A percentile compares a stretch with the other conserved stretches of the same genome.
These are phyloP conservation scores for Patagioenas fasciata DNA, from an alignment of 2,113 vertebrate genomes.

Conservation along the genomic window DNA sequence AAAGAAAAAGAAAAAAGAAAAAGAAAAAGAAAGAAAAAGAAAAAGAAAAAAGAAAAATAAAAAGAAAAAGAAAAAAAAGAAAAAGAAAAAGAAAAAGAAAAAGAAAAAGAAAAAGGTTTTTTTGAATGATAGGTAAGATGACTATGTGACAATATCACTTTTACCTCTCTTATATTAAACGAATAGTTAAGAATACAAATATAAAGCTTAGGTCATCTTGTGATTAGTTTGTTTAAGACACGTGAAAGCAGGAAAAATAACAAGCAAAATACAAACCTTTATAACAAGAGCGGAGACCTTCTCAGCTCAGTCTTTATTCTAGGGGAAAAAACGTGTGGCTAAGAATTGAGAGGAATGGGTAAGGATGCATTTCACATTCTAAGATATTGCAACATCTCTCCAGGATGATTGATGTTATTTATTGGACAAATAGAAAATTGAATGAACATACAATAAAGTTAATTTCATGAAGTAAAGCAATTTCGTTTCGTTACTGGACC, in stretches of 20 bases:
- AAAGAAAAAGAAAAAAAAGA: too few relatives aligned
- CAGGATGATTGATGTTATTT: not conserved
- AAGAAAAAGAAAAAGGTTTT: too few relatives aligned
- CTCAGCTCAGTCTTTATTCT: not conserved
- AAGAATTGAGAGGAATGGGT: not conserved
- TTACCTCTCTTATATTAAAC: not conserved
- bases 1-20: too few relatives aligned
- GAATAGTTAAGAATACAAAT: not conserved
- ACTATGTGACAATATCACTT: not conserved
- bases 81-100: too few relatives aligned
- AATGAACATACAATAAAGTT: not conserved
- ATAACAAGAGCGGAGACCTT: not conserved
- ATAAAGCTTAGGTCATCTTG: not conserved
- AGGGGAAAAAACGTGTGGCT: not conserved
- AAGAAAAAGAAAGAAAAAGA: not conserved
- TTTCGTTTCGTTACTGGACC: not conserved
- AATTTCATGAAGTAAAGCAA: conserved; percentile 6
- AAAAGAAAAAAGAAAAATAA: not conserved
- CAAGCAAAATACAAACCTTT: not conserved
- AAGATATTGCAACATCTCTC: not conserved
- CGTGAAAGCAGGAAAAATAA: not conserved
- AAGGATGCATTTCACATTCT: not conserved
- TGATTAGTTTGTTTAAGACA: not conserved
- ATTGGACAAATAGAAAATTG: not conserved
- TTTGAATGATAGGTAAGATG: too few relatives aligned